Conservation (phyloP, 2,113 vertebrate species). For the Cinclus mexicanus region DNA sequence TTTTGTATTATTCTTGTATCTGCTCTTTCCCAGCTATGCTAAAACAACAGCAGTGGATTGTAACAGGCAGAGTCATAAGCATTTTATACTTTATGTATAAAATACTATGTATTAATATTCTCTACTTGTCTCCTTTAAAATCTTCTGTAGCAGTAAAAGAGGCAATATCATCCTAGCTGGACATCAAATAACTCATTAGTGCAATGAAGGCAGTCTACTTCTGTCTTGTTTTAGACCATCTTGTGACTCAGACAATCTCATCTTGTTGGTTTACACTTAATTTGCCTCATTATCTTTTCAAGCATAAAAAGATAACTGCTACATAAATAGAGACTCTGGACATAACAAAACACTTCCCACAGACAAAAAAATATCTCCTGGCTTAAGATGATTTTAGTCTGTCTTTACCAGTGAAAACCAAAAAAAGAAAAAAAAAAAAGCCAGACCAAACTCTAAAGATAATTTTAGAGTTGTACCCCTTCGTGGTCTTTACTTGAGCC, state of each 20-base stretch:
- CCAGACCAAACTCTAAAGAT: not conserved
- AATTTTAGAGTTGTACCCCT: not conserved
- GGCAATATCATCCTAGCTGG: not conserved
- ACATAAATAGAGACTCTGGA: not conserved
- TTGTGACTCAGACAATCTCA: not conserved
- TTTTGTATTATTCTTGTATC: not conserved
- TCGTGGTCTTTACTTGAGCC: not conserved
- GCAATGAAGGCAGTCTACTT: not conserved
- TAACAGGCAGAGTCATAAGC: not conserved
- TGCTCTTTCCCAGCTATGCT: not conserved
- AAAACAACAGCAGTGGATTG: not conserved
- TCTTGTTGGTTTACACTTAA: slow-evolving; percentile 3
- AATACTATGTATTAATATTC: not conserved
- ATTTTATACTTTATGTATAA: not conserved
- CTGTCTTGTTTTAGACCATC: not conserved
- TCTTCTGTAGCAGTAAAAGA: not conserved
- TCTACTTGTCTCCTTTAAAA: not conserved
- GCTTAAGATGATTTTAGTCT: not conserved
- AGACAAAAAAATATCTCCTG: not conserved
- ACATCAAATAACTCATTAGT: not conserved
- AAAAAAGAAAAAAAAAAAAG: not conserved
- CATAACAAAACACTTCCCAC: not conserved
- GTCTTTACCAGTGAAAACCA: not conserved
- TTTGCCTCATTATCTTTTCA: slow-evolving; percentile 11
- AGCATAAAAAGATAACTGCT: not conserved